Base-by-base conservation (phyloP, 1,140 invertebrate genomes). In the Temnothorax nylanderi region DNA sequence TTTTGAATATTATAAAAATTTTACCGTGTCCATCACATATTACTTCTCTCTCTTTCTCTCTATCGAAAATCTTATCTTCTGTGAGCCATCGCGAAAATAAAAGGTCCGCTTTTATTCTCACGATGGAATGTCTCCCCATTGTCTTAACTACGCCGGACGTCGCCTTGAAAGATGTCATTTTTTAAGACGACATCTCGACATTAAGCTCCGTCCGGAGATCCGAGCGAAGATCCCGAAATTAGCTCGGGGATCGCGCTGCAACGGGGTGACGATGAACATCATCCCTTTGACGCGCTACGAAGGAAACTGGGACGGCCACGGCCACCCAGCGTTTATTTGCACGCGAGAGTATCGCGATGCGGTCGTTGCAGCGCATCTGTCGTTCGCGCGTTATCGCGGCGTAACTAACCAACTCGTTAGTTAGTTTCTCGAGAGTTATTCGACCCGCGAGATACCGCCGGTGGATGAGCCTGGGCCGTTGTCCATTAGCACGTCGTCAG, bases 351-450 rank as follows among this genome's bases (percentile, higher is more conserved):
- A 88, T 80, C 41, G 75, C 58, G 26, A 62, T 26, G 51, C 16
- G 18, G n/a, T 32, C 16, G 11, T 26, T 10, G n/a, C 62, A 8
- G 69, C 34, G 26, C 34, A 80, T 58, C 47, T 78, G 74, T 64
- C 75, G 75, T 69, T 86, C 41, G 75, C 44, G 54, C 41, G 71
- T 88, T 84, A 90, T 89, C 60, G 58, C 56, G 26, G 58, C 62
- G 75, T 76, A 90, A 90, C 89, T 88, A 74, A 34, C 54, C 84
- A 78, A 87, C 82, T 89, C 86, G 86, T 85, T 89, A 77, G 87
- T 86, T 84, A 67, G 56, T 78, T 81, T 69, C 51, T 72, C 88
- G 21, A 71, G 51, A 85, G 80, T 89, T 86, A 58, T 13, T 67
- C 21, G 72, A 21, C 54, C 41, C 56, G 77, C 16, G 54, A 90